Evolutionary conservation across 1,140 invertebrate genomes (phyloP), one percentile per base, ranked within the genome.

Genomic region (Trachymyrmex cornetzi): DNA sequence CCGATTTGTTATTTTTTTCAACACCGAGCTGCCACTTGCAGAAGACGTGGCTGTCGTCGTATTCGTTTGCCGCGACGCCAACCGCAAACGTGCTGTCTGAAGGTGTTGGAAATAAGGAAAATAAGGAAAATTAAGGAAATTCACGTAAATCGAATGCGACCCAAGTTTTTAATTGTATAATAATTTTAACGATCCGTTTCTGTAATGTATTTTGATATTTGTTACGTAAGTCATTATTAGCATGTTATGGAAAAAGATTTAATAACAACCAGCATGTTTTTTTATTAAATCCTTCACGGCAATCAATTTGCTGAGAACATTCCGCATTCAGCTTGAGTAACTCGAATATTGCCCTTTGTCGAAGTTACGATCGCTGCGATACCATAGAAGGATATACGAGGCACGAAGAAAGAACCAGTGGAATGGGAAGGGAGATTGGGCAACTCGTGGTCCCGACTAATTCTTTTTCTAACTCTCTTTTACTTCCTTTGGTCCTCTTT

Each of bases 401-500:
- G 69, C 48, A 71, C 85, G 63, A 44, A 53, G 81, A 87, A 87
- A 85, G 63, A 80, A 50, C 24, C 72, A 55, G 27, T 34, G 85
- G 61, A 38, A 77, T 11, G 86, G 53, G 87, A 82, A 85, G 79
- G 85, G 87, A 88, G 50, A 79, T 67, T 50, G 71, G 63, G 55
- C 24, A 77, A 38, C 77, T 81, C 86, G 77, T 79, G 88, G 75
- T 82, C 74, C 71, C 89, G 82, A 87, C 92, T 94, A 93, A 94
- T 94, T 94, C 92, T 93, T 92, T 88, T 86, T 89, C 75, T 80
- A 85, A 71, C 64, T 86, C 77, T 86, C 87, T 86, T 88, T 89
- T 79, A 30, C 69, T 80, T 69, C 87, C 88, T 87, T 89, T 86
- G 82, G 24, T 81, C 75, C 67, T 86, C 30, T 92, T 93, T 38